Evolutionary conservation across 30 jellyfish, hydroid and myxozoan species (phyloP).

Genomic region (Aurelia aurita complex sp. Pacific): DNA sequence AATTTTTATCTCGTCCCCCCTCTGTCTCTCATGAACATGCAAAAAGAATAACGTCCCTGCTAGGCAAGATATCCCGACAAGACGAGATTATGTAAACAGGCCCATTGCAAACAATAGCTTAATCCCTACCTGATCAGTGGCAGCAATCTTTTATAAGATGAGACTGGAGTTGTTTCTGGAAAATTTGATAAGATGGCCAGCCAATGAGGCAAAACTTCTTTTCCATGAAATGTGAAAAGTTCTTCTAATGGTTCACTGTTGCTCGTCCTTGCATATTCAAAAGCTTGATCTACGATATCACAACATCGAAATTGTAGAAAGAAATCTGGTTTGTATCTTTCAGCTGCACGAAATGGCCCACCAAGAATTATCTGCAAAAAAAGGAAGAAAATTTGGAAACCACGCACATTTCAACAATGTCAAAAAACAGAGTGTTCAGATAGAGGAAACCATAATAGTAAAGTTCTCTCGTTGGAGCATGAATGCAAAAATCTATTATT

Average conservation of each 20-base stretch:
- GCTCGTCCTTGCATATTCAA: constrained; percentile 81
- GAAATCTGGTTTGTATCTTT: constrained; percentile 67
- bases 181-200: constrained; percentile 84
- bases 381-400: not conserved
- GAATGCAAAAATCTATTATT: no score
- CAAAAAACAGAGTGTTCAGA: not conserved
- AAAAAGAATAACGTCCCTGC: no score
- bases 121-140: constrained; percentile 80
- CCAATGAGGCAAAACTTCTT: constrained; percentile 87
- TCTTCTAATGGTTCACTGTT: constrained; percentile 80
- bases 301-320: constrained; percentile 88
- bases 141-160: constrained; percentile 67
- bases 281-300: constrained; percentile 79
- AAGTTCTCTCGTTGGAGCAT: no score
- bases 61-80: not conserved
- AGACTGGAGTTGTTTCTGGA: constrained; percentile 88
- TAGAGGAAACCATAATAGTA: no score
- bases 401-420: not conserved
- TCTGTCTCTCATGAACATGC: no score
- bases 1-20: no score
- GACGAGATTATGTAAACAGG: not conserved
- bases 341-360: constrained; percentile 90
- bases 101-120: not conserved
- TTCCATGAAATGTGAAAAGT: constrained; percentile 86
- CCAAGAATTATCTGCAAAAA: constrained; percentile 79